Conservation (phyloP, 2,113 vertebrate species). For the Barnardius zonarius region DNA sequence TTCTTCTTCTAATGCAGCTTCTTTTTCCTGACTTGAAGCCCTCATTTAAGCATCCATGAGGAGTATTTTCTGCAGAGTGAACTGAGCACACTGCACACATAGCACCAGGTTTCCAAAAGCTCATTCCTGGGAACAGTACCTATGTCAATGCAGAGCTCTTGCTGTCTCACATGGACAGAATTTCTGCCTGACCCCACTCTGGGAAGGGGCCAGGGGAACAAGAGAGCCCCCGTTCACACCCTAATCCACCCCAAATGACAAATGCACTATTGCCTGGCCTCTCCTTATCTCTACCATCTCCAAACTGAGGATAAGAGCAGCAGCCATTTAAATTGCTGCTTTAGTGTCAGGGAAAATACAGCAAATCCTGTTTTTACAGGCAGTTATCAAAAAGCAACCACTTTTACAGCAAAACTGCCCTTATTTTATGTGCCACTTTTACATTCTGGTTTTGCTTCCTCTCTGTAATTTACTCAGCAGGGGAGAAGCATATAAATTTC, state of each 20-base stretch:
- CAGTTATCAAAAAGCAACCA: background rate
- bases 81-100: background rate
- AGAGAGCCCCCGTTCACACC: background rate
- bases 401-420: background rate
- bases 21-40: background rate
- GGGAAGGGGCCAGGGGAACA: background rate
- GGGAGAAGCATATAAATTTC: slow-evolving; percentile 6
- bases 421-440: background rate
- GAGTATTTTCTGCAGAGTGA: background rate
- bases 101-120: background rate
- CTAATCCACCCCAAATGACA: background rate
- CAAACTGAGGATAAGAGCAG: background rate
- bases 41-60: background rate
- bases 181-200: background rate
- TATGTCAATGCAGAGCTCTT: background rate
- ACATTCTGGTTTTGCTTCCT: slow-evolving; percentile 21
- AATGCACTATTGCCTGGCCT: background rate
- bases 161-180: background rate
- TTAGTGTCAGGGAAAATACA: background rate
- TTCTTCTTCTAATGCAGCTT: background rate
- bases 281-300: background rate
- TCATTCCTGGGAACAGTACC: background rate
- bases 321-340: background rate
- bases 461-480: slow-evolving; percentile 16
- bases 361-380: background rate